Conservation (phyloP, 2,113 vertebrate species). For the Upupa epops region DNA sequence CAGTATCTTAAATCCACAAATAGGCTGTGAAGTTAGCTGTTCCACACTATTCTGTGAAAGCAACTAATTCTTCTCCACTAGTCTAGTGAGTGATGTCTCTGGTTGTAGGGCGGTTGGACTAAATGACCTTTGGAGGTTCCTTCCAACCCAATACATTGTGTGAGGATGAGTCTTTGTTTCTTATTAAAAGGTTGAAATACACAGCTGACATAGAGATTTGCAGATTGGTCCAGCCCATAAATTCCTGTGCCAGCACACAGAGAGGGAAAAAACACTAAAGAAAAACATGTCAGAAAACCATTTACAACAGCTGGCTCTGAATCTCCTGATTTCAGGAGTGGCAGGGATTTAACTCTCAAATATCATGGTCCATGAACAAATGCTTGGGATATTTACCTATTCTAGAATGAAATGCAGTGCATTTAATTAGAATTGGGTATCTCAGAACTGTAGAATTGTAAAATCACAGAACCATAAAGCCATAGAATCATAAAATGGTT, state of each 20-base stretch:
- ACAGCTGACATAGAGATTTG: background rate
- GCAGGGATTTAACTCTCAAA: background rate
- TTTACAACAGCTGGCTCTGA: background rate
- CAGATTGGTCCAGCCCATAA: background rate
- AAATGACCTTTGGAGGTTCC: too few relatives aligned
- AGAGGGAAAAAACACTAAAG: background rate
- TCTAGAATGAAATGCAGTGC: background rate
- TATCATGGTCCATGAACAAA: background rate
- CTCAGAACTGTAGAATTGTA: too few relatives aligned
- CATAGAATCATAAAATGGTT: background rate
- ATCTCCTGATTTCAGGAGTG: background rate
- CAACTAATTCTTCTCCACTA: too few relatives aligned
- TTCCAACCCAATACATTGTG: too few relatives aligned
- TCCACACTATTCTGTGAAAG: background rate
- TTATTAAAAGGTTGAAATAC: background rate
- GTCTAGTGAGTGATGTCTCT: too few relatives aligned
- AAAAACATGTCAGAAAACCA: background rate
- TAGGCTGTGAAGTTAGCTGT: background rate
- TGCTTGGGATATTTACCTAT: rapidly evolving
- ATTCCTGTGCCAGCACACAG: background rate
- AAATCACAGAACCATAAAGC: too few relatives aligned
- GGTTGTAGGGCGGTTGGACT: too few relatives aligned
- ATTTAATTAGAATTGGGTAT: too few relatives aligned
- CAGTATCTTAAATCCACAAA: background rate
- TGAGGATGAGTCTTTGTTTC: background rate